phyloP scores from a whole-genome alignment of 2,113 vertebrate genomes.

The Sander lucioperca region DNA sequence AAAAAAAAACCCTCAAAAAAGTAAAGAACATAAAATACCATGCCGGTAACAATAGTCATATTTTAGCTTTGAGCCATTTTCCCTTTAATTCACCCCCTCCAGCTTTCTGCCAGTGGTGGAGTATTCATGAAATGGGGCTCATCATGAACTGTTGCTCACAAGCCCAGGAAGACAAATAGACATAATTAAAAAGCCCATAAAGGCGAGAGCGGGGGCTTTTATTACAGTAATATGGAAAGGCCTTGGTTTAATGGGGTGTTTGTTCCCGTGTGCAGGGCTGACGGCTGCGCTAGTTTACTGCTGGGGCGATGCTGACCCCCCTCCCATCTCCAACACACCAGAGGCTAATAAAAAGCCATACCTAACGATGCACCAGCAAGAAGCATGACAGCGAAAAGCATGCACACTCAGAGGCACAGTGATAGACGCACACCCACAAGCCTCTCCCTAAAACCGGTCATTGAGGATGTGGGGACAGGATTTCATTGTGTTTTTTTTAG shows the following conservation, averaged over 20 bases:
- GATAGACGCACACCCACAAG: conserved; percentile 15
- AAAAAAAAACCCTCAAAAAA: not conserved
- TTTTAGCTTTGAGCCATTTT: conserved; percentile 58
- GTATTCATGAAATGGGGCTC: conserved; percentile 68
- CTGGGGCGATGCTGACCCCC: conserved; percentile 41
- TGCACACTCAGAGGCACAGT: conserved; percentile 7
- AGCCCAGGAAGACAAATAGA: conserved; percentile 80
- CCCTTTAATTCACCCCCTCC: conserved; percentile 58
- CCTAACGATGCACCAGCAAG: conserved; percentile 67
- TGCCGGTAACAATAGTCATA: conserved; percentile 52
- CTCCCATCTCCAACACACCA: conserved; percentile 40
- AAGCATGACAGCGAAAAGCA: conserved; percentile 52
- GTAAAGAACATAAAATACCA: conserved; percentile 20
- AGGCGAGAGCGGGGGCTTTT: conserved; percentile 72
- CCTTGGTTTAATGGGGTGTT: conserved; percentile 80
- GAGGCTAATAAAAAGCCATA: conserved; percentile 73
- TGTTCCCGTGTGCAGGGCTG: conserved; percentile 69
- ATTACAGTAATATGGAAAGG: conserved; percentile 80
- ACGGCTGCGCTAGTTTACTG: conserved; percentile 60
- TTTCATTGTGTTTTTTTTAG: not conserved
- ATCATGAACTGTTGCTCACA: conserved; percentile 75
- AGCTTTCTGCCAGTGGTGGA: conserved; percentile 51
- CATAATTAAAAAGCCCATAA: conserved; percentile 84
- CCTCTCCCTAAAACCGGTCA: conserved; percentile 13
- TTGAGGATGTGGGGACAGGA: not conserved